Conservation (phyloP, 1,140 invertebrate species). For the Bombyx mandarina region DNA sequence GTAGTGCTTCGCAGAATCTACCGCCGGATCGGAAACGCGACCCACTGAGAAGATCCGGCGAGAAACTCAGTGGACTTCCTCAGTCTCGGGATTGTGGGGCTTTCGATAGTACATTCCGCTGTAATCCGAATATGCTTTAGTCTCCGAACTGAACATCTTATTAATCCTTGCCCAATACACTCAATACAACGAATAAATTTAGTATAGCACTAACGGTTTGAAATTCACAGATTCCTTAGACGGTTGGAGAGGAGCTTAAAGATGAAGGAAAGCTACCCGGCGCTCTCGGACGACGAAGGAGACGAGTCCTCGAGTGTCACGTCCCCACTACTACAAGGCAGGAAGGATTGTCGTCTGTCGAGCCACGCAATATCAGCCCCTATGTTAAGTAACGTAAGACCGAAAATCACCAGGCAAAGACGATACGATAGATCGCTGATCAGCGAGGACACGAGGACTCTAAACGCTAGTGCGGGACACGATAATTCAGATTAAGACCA, state of each 20-base stretch:
- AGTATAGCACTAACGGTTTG: neutral
- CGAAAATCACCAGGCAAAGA: constrained; percentile 55
- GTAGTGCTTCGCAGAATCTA: too few relatives aligned
- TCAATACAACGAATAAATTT: too few relatives aligned
- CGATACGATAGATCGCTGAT: constrained; percentile 52
- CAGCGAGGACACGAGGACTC: constrained; percentile 56
- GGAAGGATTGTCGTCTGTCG: constrained; percentile 66
- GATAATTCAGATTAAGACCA: constrained; percentile 51
- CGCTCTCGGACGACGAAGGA: constrained; percentile 73
- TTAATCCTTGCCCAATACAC: too few relatives aligned
- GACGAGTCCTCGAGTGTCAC: constrained; percentile 72
- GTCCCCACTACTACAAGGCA: constrained; percentile 69
- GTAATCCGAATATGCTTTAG: too few relatives aligned
- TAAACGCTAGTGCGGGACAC: constrained; percentile 42
- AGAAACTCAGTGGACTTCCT: too few relatives aligned
- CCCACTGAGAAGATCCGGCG: too few relatives aligned
- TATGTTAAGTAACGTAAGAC: constrained; percentile 38
- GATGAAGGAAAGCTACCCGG: constrained; percentile 70
- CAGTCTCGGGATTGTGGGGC: too few relatives aligned
- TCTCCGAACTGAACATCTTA: too few relatives aligned
- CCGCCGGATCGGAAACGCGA: too few relatives aligned
- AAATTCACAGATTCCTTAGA: constrained; percentile 50
- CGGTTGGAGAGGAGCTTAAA: constrained; percentile 75
- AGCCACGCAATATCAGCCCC: constrained; percentile 51
- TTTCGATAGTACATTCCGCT: too few relatives aligned